These are phyloP conservation scores for Macquaria australasica DNA, from an alignment of 2,113 vertebrate genomes.

Conservation along the genomic window DNA sequence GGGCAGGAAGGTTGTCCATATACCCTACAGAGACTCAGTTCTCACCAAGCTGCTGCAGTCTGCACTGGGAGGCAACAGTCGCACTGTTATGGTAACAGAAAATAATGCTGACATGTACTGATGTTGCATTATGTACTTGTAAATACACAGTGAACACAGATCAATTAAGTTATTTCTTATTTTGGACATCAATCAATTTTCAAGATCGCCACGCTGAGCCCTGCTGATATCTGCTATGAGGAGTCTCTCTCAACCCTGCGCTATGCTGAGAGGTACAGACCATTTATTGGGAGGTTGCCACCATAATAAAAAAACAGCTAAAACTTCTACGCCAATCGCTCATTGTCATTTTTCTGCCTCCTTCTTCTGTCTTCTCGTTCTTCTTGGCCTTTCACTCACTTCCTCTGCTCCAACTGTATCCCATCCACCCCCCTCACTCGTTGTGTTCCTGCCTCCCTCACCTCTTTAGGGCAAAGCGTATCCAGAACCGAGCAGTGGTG, in stretches of 20 bases:
- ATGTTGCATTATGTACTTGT: too few species aligned
- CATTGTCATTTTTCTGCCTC: neutral
- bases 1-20: slow-evolving; percentile 87
- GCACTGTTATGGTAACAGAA: slow-evolving; percentile 87
- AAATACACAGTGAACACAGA: neutral
- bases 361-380: neutral
- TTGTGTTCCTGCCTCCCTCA: neutral
- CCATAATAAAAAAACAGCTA: neutral
- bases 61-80: slow-evolving; percentile 91
- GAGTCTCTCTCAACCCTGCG: slow-evolving; percentile 90
- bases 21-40: slow-evolving; percentile 91
- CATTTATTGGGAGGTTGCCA: too few species aligned
- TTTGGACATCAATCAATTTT: neutral
- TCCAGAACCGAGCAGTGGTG: slow-evolving; percentile 89
- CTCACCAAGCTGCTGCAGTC: slow-evolving; percentile 92
- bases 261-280: slow-evolving; percentile 88
- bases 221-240: slow-evolving; percentile 91
- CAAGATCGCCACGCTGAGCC: slow-evolving; percentile 90
- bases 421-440: neutral
- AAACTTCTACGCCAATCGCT: neutral
- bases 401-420: too few species aligned
- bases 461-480: slow-evolving; percentile 87
- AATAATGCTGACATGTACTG: neutral
- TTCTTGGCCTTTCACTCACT: neutral
- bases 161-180: neutral